Percentiles rank a stretch among this genome's conserved stretches.
phyloP scores from a whole-genome alignment of 92 coral and sea anemone species.

The Chrysogorgia sp. region DNA sequence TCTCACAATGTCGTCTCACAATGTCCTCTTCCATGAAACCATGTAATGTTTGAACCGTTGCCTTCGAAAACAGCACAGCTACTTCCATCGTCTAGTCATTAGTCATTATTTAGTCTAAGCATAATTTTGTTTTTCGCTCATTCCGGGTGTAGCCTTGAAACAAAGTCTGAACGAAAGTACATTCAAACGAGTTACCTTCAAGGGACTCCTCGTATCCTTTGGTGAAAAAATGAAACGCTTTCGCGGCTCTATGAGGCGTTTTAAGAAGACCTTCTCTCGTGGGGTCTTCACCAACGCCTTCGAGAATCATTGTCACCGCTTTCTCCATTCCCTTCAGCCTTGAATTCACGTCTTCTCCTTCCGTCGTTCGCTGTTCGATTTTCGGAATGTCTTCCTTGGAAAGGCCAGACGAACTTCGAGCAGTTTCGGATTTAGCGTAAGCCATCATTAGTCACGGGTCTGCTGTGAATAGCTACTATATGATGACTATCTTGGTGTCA shows the following conservation, averaged over 20 bases:
- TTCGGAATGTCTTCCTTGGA: slow-evolving; percentile 62
- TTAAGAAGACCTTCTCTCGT: slow-evolving; percentile 83
- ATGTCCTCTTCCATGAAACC: no score
- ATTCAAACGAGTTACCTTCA: no score
- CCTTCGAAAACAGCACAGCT: no score
- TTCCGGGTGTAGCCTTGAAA: neutral
- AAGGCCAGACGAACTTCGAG: neutral
- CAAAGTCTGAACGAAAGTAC: no score
- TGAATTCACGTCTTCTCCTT: slow-evolving; percentile 41
- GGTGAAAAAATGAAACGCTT: slow-evolving; percentile 84
- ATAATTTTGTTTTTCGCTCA: no score
- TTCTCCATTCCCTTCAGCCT: slow-evolving; percentile 53
- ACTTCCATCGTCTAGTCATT: no score
- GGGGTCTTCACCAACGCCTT: slow-evolving; percentile 80
- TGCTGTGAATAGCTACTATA: no score
- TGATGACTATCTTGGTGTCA: no score
- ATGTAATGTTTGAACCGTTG: no score
- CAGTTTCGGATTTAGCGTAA: neutral
- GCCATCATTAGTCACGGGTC: neutral
- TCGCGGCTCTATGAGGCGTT: slow-evolving; percentile 88
- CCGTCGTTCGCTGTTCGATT: slow-evolving; percentile 57
- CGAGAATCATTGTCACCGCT: slow-evolving; percentile 70
- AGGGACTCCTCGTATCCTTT: slow-evolving; percentile 90
- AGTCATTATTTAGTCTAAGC: no score
- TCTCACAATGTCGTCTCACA: no score